phyloP scores from a whole-genome alignment of 1,140 invertebrate species.

The Asobara japonica region DNA sequence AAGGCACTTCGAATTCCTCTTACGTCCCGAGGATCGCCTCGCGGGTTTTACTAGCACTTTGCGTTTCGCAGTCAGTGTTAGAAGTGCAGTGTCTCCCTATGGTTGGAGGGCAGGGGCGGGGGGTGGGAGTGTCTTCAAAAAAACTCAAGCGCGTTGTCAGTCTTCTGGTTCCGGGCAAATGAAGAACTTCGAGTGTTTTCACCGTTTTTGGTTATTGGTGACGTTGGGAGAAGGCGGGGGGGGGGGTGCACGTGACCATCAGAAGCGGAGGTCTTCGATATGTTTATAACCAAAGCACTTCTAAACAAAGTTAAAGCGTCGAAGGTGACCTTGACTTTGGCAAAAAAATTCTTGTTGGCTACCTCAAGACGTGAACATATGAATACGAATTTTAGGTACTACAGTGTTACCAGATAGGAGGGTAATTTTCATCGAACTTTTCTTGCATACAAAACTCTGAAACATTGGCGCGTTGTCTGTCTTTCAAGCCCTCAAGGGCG shows the following conservation, averaged over 20 bases:
- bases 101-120: background rate
- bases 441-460: too few species aligned
- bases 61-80: slow-evolving; percentile 25
- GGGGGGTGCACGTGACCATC: too few species aligned
- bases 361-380: too few species aligned
- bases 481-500: background rate
- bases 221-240: background rate
- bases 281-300: too few species aligned
- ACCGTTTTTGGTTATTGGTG: slow-evolving; percentile 20
- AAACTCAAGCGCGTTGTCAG: slow-evolving; percentile 6
- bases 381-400: too few species aligned
- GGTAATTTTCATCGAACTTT: too few species aligned
- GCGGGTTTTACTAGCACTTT: slow-evolving; percentile 31
- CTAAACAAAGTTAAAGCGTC: too few species aligned
- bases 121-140: too few species aligned
- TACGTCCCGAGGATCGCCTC: slow-evolving; percentile 26
- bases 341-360: too few species aligned
- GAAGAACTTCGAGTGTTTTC: slow-evolving; percentile 34
- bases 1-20: slow-evolving; percentile 17
- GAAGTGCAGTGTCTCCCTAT: slow-evolving; percentile 19
- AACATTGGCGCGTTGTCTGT: background rate
- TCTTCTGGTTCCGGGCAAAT: slow-evolving; percentile 6
- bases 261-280: too few species aligned
- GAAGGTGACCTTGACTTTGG: too few species aligned
- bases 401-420: too few species aligned